Conservation (phyloP, 2,113 vertebrate species). For the Dermatemys mawii region DNA sequence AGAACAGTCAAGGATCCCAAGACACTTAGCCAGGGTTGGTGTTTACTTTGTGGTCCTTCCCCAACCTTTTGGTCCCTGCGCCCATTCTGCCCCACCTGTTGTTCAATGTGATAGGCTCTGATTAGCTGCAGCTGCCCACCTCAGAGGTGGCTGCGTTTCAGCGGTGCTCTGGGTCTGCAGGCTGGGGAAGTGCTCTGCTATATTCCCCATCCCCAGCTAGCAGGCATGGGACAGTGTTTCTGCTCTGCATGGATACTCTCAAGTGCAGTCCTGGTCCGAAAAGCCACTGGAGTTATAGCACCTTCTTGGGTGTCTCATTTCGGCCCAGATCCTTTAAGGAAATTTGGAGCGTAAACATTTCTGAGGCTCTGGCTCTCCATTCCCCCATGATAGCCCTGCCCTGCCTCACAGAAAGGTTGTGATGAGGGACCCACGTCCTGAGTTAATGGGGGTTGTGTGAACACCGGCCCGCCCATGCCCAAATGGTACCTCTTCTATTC, state of each 20-base stretch:
- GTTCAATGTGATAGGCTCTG: background rate
- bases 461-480: background rate
- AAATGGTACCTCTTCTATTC: rapidly evolving
- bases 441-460: background rate
- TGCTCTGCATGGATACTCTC: background rate
- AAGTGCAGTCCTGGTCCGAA: background rate
- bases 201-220: background rate
- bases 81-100: background rate
- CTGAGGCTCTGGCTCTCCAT: background rate
- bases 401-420: background rate
- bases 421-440: background rate
- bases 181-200: background rate
- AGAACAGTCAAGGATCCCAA: background rate
- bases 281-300: background rate
- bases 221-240: background rate
- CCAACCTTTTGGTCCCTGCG: background rate
- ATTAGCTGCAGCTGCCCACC: background rate
- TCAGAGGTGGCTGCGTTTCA: background rate
- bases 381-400: background rate
- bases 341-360: background rate
- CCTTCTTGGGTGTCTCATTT: background rate
- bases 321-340: background rate
- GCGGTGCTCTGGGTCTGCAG: background rate
- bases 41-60: background rate
- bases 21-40: background rate